phyloP scores from a whole-genome alignment of 2,113 vertebrate species.

The Prietella phreatophila region DNA sequence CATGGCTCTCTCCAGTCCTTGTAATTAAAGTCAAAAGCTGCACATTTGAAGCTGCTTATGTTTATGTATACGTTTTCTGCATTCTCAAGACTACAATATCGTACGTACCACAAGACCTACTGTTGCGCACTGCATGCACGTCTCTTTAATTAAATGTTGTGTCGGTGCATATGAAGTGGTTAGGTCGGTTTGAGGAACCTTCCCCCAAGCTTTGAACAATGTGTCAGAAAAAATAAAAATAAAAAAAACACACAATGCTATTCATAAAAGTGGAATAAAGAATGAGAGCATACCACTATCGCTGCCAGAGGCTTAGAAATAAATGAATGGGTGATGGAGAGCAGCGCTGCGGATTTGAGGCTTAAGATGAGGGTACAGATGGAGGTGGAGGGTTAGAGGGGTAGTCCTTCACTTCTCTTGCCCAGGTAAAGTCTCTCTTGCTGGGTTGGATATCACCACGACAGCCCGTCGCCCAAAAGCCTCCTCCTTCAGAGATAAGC shows the following conservation, averaged over 20 bases:
- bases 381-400: conserved; percentile 31
- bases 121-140: neutral
- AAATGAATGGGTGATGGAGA: conserved; percentile 46
- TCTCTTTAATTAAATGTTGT: conserved; percentile 35
- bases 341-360: conserved; percentile 30
- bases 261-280: conserved; percentile 36
- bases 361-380: conserved; percentile 34
- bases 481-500: conserved; percentile 59
- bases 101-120: neutral
- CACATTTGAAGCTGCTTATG: neutral
- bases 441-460: conserved; percentile 53
- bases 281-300: conserved; percentile 29
- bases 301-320: conserved; percentile 35
- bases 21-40: conserved; percentile 1
- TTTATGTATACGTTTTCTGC: neutral
- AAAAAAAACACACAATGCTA: conserved; percentile 25
- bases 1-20: neutral
- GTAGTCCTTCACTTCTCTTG: conserved; percentile 32
- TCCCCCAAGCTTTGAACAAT: neutral
- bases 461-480: conserved; percentile 61
- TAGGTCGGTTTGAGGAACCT: neutral
- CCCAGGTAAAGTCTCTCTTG: conserved; percentile 43
- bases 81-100: conserved; percentile 10
- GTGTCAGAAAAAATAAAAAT: conserved; percentile 51
- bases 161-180: conserved; percentile 21